Base-by-base conservation (phyloP, 2,888 invertebrate species). In the Andrena dorsata region DNA sequence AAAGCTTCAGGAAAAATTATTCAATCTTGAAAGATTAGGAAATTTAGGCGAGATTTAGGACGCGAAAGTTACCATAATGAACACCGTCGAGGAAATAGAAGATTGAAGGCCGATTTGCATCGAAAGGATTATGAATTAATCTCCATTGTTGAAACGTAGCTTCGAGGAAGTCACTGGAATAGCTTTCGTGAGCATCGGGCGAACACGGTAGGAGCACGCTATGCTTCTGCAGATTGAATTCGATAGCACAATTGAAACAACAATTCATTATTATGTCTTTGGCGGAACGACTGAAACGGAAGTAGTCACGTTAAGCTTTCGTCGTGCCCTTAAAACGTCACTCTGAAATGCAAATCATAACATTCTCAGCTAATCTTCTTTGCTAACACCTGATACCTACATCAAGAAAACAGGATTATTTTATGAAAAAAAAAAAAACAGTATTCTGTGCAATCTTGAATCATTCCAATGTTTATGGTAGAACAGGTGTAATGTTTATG, bases 201-300 rank as follows among this genome's bases (percentile, higher is more conserved):
- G 73, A 72, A 58, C 26, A 28, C 8, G 30, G 2, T 16, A 4
- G 2, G n/a, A 1, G 41, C 75, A 60, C 73, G 65, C 75, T 41
- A 60, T 61, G 41, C 61, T 8, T 49, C 51, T 49, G 28, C 73
- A 49, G 64, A 72, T 76, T 76, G 64, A 72, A 76, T 76, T 74
- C 74, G 74, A 73, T 26, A 26, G 28, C 35, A 13, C 49, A 26
- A 73, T 77, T 65, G 73, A 58, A 64, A 47, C 49, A 72, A 58
- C 64, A 71, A 77, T 73, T 66, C 47, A 74, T 32, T 16, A 49
- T 49, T 58, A 32, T 35, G 58, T 60, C 63, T 51, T 61, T 4
- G 2, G 56, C 0, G 41, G 20, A 66, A 20, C 26, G 28, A 61
- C 53, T 32, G 35, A 23, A 53, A 20, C 41, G 63, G 51, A 13